These are phyloP conservation scores for Pteropus rufus DNA, from an alignment of 2,797 vertebrate genomes.

Conservation along the genomic window DNA sequence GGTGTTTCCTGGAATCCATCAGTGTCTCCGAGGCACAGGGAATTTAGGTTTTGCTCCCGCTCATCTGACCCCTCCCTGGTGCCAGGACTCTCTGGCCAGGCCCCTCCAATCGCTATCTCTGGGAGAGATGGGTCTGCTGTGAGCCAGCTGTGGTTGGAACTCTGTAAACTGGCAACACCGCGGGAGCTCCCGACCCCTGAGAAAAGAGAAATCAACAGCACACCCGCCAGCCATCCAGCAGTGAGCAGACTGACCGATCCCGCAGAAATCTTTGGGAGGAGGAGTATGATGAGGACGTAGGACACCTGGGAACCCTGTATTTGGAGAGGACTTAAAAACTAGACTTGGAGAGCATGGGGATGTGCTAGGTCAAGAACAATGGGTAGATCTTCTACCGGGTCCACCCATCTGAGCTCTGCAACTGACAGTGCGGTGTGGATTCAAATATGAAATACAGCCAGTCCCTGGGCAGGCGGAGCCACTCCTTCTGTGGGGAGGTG, in stretches of 20 bases:
- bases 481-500: neutral
- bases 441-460: neutral
- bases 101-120: neutral
- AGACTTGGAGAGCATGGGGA: neutral
- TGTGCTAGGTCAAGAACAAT: neutral
- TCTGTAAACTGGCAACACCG: neutral
- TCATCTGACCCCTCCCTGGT: neutral
- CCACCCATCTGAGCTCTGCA: neutral
- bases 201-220: neutral
- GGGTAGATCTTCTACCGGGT: neutral
- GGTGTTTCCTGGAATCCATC: neutral
- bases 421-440: neutral
- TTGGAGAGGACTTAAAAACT: neutral
- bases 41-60: neutral
- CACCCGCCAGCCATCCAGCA: neutral
- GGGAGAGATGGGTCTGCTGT: neutral
- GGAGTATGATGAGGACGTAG: neutral
- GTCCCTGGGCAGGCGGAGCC: neutral
- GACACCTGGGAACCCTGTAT: neutral
- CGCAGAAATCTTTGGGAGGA: neutral
- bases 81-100: neutral
- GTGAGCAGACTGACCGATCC: neutral
- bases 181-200: neutral
- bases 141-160: neutral
- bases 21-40: neutral